Conservation (phyloP, 2,888 invertebrate species). For the Agrenia bidenticulata region DNA sequence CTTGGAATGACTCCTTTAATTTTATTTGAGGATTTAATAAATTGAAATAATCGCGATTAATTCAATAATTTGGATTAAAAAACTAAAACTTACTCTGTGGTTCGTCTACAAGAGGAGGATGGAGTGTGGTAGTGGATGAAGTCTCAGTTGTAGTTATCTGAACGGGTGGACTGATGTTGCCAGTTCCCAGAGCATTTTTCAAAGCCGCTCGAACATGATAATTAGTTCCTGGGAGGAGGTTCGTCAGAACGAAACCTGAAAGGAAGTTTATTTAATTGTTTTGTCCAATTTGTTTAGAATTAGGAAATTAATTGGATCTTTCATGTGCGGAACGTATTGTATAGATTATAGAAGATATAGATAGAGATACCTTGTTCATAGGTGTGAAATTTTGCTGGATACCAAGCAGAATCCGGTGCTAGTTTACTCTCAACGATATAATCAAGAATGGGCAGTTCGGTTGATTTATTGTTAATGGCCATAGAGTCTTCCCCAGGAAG, state of each 20-base stretch:
- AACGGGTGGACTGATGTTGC: constrained; percentile 35
- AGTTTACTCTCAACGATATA: constrained; percentile 37
- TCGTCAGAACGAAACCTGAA: constrained; percentile 34
- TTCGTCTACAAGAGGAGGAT: constrained; percentile 21
- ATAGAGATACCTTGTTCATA: constrained; percentile 31
- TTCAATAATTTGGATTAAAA: no score
- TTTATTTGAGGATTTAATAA: no score
- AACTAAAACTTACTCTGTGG: constrained; percentile 24
- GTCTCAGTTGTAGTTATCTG: constrained; percentile 31
- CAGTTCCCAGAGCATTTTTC: constrained; percentile 31
- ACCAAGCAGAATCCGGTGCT: constrained; percentile 32
- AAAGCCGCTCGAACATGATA: constrained; percentile 43
- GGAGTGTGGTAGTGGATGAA: constrained; percentile 15
- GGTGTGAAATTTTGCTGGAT: constrained; percentile 33
- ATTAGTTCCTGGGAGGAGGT: constrained; percentile 33
- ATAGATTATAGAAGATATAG: no score
- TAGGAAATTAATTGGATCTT: not conserved
- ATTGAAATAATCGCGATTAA: no score
- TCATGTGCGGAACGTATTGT: not conserved
- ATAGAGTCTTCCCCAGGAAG: constrained; percentile 28
- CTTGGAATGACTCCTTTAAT: constrained; percentile 3
- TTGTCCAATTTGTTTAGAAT: not conserved
- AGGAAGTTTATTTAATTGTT: not conserved
- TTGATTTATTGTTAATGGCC: constrained; percentile 10
- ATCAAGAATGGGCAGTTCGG: constrained; percentile 36